Evolutionary conservation across 2,113 vertebrate genomes (phyloP), one percentile per base, ranked within the genome.

Genomic region (Octodon degus): DNA sequence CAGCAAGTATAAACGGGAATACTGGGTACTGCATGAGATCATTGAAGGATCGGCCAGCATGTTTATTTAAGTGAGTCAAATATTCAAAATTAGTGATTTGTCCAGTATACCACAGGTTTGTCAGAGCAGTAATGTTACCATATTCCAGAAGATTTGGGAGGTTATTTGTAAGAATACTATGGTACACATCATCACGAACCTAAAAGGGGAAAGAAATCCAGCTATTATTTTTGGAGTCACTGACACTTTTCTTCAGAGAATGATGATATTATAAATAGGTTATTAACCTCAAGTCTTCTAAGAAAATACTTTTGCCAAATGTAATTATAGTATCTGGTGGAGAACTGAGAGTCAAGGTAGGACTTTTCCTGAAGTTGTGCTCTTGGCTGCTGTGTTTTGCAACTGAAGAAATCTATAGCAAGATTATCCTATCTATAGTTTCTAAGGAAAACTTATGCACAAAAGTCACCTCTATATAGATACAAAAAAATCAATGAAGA

Each of bases 11-110:
- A 91, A 99, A 99, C 14, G 99, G 99, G 98, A 99, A 99, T 96
- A 99, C 99, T 0, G 99, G 99, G 97, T 99, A 99, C 97, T 99
- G 99, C 99, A 99, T 99, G 96, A 99, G 99, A 97, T 99, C 99
- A 89, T 99, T 99, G 98, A 99, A 99, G 96, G 99, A 99, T 95
- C 99, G 99, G 3, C 99, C 99, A 0, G 99, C 99, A 37, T 99
- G 99, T 98, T 99, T 99, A 98, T 99, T 99, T 96, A 99, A 98
- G 95, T 99, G 99, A 7, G 99, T 99, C 97, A 99, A 98, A 97
- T 99, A 99, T 96, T 99, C 99, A 90, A 99, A 99, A 98, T 99
- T 99, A 55, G 99, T 99, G 97, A 99, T 99, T 97, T 99, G 99
- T 60, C 99, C 99, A 47, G 99, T 99, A 94, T 99, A 99, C 99